Evolutionary conservation across 92 coral and sea anemone genomes (phyloP).

Genomic region (Bergia puertoricense): DNA sequence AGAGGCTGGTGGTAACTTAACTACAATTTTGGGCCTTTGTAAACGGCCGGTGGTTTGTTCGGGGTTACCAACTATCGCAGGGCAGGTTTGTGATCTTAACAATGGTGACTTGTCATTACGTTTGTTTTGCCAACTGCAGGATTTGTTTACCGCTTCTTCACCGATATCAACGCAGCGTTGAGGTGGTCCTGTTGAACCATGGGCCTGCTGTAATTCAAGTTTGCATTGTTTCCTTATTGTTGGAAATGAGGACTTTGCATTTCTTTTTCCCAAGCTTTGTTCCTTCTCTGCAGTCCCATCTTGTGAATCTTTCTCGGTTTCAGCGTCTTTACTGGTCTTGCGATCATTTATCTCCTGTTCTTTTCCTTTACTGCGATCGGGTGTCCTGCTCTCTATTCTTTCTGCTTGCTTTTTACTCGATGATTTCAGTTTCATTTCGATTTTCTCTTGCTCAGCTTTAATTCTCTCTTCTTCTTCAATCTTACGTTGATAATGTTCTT

Average conservation of each 20-base stretch:
- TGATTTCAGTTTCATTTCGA: conserved; percentile 7
- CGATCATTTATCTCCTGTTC: neutral
- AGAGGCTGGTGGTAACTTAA: conserved; percentile 28
- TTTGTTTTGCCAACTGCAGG: neutral
- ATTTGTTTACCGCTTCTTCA: neutral
- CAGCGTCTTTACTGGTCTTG: neutral
- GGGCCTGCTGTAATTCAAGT: neutral
- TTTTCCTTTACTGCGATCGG: neutral
- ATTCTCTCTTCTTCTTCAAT: conserved; percentile 49
- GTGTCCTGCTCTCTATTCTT: neutral
- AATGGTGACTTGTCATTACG: neutral
- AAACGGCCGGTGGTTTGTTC: neutral
- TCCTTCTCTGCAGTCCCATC: neutral
- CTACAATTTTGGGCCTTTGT: neutral
- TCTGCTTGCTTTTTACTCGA: neutral
- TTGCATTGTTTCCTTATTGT: neutral
- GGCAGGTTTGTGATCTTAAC: conserved; percentile 37
- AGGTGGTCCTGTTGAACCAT: neutral
- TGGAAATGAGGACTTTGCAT: neutral
- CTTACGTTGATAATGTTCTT: conserved; percentile 41
- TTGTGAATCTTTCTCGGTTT: neutral
- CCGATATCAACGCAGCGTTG: neutral
- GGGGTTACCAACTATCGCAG: neutral
- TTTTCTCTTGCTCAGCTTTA: conserved; percentile 39
- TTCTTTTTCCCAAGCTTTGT: neutral